Evolutionary conservation across 2,888 invertebrate species (phyloP), one percentile per base, ranked within the genome.

Genomic region (Pomacea canaliculata): DNA sequence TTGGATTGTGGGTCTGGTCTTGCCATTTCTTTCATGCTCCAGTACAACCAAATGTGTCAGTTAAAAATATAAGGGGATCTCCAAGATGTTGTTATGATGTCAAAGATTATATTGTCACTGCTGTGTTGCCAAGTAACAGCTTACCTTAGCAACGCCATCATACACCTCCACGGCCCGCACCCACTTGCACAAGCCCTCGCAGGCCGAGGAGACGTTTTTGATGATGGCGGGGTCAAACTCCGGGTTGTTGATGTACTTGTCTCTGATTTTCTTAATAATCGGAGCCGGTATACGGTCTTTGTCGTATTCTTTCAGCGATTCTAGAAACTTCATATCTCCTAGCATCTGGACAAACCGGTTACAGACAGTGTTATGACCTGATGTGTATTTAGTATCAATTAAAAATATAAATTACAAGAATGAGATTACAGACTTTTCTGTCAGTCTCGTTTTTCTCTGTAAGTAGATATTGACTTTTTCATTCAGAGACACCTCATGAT

Each of bases 171-270:
- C 85, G 70, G 90, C 91, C 56, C 86, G 84, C 59, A 91, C 89
- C 90, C 91, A 91, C 79, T 89, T 89, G 81, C 90, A 91, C 51
- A 91, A 82, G 65, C 91, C 91, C 76, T 91, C 91, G 84, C 90
- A 90, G 12, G 91, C 91, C 48, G 90, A 90, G 0, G 90, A 91
- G n/a, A 87, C 86, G 65, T 90, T 90, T 76, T 89, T 89, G 69
- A 90, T 89, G 46, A 88, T 85, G 19, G 85, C 85, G 9, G 90
- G 91, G 77, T 89, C 87, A 76, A 90, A 91, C 27, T 89, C 90
- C 9, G 88, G 86, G 81, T 90, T 90, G 70, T 77, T 84, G 63
- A 88, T 87, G 80, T 90, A 91, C 13, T 81, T 82, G 19, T 86
- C 86, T 23, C 89, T 81, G 71, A 91, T 90, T 77, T 89, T 89